Evolutionary conservation across 2,797 vertebrate species (phyloP), one percentile per base, ranked within the genome.

Genomic region (Discoglossus pictus): DNA sequence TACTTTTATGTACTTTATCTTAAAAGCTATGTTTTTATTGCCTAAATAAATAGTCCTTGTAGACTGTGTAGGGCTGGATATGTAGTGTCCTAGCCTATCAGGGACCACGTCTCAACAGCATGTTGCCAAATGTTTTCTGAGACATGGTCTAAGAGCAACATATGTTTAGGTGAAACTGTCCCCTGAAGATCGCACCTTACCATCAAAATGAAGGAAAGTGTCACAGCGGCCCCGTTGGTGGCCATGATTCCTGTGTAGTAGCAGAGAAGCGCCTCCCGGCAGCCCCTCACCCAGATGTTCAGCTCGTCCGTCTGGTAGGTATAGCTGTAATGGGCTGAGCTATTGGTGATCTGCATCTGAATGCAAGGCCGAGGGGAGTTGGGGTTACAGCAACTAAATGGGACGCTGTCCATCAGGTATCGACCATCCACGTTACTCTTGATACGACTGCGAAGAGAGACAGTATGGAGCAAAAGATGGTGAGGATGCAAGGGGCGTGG

Each of bases 301-400:
- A 92, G 89, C 71, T 93, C 92, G 76, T 92, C 92, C 0, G 84
- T 85, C 78, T 89, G 83, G 64, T 88, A 85, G 4, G 89, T 89
- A 2, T 92, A 92, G 76, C 83, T 92, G 69, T 91, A 92, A 78
- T 93, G 91, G 53, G 90, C 91, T 0, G 90, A 84, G 85, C 89
- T 88, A 78, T 93, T 92, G 77, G 87, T 91, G 73, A 93, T 79
- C n/a, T 81, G 87, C 59, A 83, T 79, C 78, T 92, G 92, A 72
- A 92, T 91, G 78, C 92, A 92, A 1, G 91, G 91, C 17, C 92
- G 80, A 0, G 91, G 91, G 67, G 90, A 92, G 75, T 74, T 84
- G 52, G 91, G 91, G 76, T 91, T 92, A 62, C 92, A 93, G 83
- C 91, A 93, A 50, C 91, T 93, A 81, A 93, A 93, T 0, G 92